Evolutionary conservation across 92 coral and sea anemone genomes (phyloP), one percentile per base, ranked within the genome.

Genomic region (Porites divaricata): DNA sequence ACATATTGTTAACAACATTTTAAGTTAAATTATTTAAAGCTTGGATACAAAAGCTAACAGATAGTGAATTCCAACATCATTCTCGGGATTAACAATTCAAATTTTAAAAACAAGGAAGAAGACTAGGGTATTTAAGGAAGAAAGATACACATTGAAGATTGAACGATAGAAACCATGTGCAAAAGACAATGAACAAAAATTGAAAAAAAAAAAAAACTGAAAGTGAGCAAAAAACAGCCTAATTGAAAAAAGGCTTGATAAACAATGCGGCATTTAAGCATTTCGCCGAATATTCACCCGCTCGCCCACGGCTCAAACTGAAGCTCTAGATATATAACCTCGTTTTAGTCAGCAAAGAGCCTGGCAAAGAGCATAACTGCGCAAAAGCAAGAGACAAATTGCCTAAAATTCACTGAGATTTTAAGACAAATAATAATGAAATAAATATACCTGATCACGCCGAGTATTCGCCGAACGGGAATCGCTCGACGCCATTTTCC

Each of bases 401-500:
- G 26, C 20, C 16, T 25, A 19, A 23, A 4, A 41, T 62, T 13
- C 12, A 41, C 41, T 24, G 12, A 8, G 14, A 13, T 61, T n/a
- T 41, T 77, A 15, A 35, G 5, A 22, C 8, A 81, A 9, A 21
- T 41, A 70, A 15, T 24, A 71, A 9, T 20, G 58, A 49, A 19
- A 15, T 35, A 69, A 23, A 21, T 10, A 63, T 65, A 87, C 93
- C 92, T 91, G 92, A 61, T 88, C 92, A 16, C 90, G 95, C 19
- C 95, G 78, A 17, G 83, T 66, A 19, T 80, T 77, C 23, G 83
- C 71, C 63, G 92, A 82, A 35, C 88, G 82, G 10, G 84, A 14
- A 23, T 90, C 93, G 48, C 86, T 78, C 28, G 74, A 73, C 76
- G 89, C 63, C 86, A 88, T 91, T 64, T 76, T 88, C 25, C 94